Base-by-base conservation (phyloP, 2,113 vertebrate genomes). In the Uria aalge region DNA sequence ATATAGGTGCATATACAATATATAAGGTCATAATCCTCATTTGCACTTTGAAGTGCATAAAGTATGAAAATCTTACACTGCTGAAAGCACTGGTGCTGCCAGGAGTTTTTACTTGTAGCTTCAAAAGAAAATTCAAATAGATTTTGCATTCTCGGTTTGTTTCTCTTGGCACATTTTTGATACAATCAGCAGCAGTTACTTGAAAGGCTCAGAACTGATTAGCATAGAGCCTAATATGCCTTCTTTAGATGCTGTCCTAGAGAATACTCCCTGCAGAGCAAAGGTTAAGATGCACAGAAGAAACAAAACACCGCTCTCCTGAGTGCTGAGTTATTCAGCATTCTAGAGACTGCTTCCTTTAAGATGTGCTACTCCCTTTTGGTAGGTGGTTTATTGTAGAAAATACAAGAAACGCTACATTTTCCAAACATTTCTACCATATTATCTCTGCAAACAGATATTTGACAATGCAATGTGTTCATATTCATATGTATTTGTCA, bases 141-240 rank as follows among this genome's bases (percentile, higher is more conserved):
- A 82, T 92, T 93, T 95, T 95, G 74, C 88, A 88, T 96, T 96
- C 85, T 91, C 5, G 7, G 77, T 97, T 96, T 97, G 85, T 97
- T 98, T 98, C 94, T 97, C 88, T 96, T 97, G 95, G 96, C 95
- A 97, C 69, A 95, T 85, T 97, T 97, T 97, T 97, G 93, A 94
- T 96, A 95, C 81, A 97, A 97, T 96, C 95, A 92, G 81, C 91
- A 95, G 91, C 95, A 90, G 82, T 94, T 96, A 96, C 93, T 97
- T 97, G 94, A 97, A 97, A 98, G 88, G 59, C 82, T 85, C 86
- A 94, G 60, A 47, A 69, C 72, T 96, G 73, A 97, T 98, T 97
- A 98, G 95, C 94, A 98, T 96, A 97, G 91, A 96, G 85, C 93
- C 85, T 95, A 97, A 95, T 96, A 50, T 79, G 78, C 96, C 94